Conservation (phyloP, 2,888 invertebrate genomes). For the Chaetogeoica ovagalla region DNA sequence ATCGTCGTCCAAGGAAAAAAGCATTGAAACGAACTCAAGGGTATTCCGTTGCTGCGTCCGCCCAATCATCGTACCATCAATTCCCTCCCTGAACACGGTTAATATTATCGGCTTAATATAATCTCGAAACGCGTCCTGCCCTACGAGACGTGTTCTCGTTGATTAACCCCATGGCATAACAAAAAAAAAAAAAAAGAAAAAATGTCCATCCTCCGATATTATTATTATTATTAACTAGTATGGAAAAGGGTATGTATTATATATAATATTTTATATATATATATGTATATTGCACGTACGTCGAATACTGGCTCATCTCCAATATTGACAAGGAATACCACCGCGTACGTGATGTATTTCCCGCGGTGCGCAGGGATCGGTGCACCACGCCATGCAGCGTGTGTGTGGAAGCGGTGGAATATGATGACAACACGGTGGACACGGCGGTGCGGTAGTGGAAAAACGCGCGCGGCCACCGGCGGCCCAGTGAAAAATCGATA, state of each 20-base stretch:
- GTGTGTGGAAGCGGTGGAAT: not conserved
- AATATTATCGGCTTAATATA: conserved; percentile 51
- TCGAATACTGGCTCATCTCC: conserved; percentile 24
- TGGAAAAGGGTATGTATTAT: conserved; percentile 29
- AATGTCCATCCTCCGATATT: conserved; percentile 42
- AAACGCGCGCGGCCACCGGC: conserved; percentile 44
- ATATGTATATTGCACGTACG: not conserved
- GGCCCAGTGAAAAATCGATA: conserved; percentile 47
- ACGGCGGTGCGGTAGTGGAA: conserved; percentile 28
- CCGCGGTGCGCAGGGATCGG: not conserved
- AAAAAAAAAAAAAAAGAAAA: conserved; percentile 22
- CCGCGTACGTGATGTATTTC: conserved; percentile 14
- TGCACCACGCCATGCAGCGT: not conserved
- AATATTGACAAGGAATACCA: conserved; percentile 35
- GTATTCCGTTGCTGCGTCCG: conserved; percentile 17
- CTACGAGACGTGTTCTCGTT: conserved; percentile 5
- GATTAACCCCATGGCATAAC: conserved; percentile 41
- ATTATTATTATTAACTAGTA: conserved; percentile 33
- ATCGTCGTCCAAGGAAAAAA: not conserved
- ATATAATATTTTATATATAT: too few relatives aligned
- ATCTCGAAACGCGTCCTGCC: conserved; percentile 41
- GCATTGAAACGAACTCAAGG: conserved; percentile 29
- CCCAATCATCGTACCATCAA: not conserved
- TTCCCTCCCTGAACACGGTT: conserved; percentile 23
- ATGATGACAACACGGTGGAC: conserved; percentile 46